Conservation (phyloP, 1,140 invertebrate species). For the Eciton burchellii region DNA sequence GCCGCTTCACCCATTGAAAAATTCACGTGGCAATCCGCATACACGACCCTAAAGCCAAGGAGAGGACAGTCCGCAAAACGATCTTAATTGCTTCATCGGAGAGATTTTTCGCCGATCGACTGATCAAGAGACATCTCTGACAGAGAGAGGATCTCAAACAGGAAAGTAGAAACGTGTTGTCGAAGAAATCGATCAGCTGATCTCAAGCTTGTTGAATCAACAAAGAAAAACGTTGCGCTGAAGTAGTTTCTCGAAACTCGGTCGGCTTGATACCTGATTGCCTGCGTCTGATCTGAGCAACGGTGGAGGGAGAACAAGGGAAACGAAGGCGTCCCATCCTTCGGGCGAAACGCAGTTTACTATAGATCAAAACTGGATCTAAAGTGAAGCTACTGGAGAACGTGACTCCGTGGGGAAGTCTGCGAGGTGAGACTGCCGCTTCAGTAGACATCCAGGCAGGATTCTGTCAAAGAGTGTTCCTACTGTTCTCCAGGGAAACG, state of each 20-base stretch:
- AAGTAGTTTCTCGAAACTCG: slow-evolving; percentile 56
- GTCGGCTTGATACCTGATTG: neutral
- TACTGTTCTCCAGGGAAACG: neutral
- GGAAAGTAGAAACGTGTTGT: neutral
- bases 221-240: neutral
- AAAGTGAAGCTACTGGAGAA: neutral
- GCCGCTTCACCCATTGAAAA: neutral
- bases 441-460: too few species aligned
- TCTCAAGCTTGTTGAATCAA: too few species aligned
- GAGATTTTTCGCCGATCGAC: neutral
- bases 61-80: neutral
- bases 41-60: too few species aligned
- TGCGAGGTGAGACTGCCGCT: too few species aligned
- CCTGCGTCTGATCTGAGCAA: neutral
- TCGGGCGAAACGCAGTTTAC: neutral
- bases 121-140: neutral
- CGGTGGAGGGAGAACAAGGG: slow-evolving; percentile 30
- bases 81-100: neutral
- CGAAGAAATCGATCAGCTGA: too few species aligned
- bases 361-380: slow-evolving; percentile 1
- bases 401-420: too few species aligned
- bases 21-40: neutral
- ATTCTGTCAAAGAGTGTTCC: neutral
- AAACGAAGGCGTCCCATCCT: neutral
- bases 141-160: neutral